A percentile compares a stretch with the other conserved stretches of the same genome.
Evolutionary conservation across 2,888 invertebrate species (phyloP).

Genomic region (Drosophila anceps): DNA sequence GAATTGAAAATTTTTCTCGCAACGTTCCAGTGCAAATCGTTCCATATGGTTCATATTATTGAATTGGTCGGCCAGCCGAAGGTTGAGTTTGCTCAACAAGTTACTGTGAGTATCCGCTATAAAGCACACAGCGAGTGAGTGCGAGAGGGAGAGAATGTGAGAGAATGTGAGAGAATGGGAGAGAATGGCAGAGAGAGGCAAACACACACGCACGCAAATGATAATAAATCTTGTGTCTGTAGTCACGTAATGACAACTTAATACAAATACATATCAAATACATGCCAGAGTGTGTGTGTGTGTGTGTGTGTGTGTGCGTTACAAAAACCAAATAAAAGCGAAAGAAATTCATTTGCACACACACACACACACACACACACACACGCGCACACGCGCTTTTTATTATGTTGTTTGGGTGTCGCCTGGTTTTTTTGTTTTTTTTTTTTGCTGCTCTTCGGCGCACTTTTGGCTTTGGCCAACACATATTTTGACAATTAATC

Average conservation of each 20-base stretch:
- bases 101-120: conserved; percentile 89
- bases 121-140: conserved; percentile 19
- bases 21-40: conserved; percentile 85
- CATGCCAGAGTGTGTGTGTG: conserved; percentile 62
- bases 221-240: conserved; percentile 83
- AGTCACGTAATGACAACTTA: conserved; percentile 84
- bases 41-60: conserved; percentile 94
- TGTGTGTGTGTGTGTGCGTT: conserved; percentile 16
- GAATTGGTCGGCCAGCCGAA: conserved; percentile 92
- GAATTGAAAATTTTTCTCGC: conserved; percentile 67
- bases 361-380: conserved; percentile 26
- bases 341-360: conserved; percentile 55
- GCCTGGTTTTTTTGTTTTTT: no score
- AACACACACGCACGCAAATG: conserved; percentile 48
- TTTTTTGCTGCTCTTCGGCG: conserved; percentile 17
- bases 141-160: not conserved
- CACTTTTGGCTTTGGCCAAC: conserved; percentile 61
- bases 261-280: conserved; percentile 67
- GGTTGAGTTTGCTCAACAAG: conserved; percentile 91
- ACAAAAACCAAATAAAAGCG: not conserved
- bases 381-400: conserved; percentile 66
- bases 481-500: conserved; percentile 82
- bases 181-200: conserved; percentile 11
- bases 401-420: conserved; percentile 71
- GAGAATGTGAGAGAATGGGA: no score